A percentile compares a stretch with the other conserved stretches of the same genome.
These are phyloP conservation scores for Synanceia verrucosa DNA, from an alignment of 2,797 vertebrate genomes.

Conservation along the genomic window DNA sequence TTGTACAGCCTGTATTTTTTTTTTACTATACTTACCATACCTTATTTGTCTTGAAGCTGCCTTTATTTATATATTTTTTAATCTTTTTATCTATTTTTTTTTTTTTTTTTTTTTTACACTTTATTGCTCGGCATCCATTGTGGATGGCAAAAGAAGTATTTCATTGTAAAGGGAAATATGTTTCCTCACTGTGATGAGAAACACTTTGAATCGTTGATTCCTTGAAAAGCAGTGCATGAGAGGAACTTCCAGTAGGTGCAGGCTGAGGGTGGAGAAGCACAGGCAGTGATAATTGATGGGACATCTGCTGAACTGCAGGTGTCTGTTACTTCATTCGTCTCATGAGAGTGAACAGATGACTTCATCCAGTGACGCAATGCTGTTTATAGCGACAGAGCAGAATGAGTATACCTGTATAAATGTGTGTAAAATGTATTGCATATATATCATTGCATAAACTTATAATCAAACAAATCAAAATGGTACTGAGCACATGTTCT, in stretches of 20 bases:
- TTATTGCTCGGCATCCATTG: too few species aligned
- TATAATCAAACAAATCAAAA: background rate
- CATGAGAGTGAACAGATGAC: constrained; percentile 81
- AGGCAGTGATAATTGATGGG: constrained; percentile 81
- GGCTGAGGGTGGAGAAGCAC: constrained; percentile 55
- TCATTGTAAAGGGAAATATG: too few species aligned
- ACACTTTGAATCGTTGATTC: too few species aligned
- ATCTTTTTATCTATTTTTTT: too few species aligned
- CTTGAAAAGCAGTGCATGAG: too few species aligned
- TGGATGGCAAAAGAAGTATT: too few species aligned
- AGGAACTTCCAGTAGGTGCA: constrained; percentile 41
- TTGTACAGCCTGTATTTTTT: too few species aligned
- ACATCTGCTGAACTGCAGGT: constrained; percentile 84
- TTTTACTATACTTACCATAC: too few species aligned
- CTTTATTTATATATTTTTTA: too few species aligned
- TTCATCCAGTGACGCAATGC: constrained; percentile 65
- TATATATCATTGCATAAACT: background rate
- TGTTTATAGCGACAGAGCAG: constrained; percentile 72
- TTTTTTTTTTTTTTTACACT: too few species aligned
- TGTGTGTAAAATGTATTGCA: background rate
- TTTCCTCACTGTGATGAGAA: too few species aligned
- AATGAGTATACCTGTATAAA: constrained; percentile 12
- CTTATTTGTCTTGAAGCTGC: too few species aligned
- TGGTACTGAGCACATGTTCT: background rate
- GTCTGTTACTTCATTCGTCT: constrained; percentile 74